These are phyloP conservation scores for Smutsia gigantea DNA, from an alignment of 2,797 vertebrate species.

Conservation along the genomic window DNA sequence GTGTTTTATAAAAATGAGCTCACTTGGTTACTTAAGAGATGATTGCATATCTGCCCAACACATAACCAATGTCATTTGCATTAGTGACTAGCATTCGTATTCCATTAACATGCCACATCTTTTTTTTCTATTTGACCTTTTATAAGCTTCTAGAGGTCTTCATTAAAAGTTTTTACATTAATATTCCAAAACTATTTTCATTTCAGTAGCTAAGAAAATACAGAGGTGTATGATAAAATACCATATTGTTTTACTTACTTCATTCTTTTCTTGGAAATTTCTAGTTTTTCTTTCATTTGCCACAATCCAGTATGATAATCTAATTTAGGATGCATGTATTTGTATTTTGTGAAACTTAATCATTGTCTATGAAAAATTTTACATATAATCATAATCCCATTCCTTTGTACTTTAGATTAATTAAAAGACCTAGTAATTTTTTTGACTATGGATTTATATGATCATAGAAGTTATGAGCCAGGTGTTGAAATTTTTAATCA, in stretches of 20 bases:
- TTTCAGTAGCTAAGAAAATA: conserved; percentile 21
- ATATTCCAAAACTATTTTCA: conserved; percentile 23
- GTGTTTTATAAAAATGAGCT: conserved; percentile 51
- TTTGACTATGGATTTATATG: conserved; percentile 30
- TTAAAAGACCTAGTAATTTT: neutral
- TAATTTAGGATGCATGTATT: conserved; percentile 40
- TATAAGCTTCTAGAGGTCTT: conserved; percentile 48
- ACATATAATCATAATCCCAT: neutral
- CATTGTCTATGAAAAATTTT: conserved; percentile 30
- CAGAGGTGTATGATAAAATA: neutral
- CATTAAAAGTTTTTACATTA: conserved; percentile 52
- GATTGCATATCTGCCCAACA: conserved; percentile 32
- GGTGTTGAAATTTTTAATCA: conserved; percentile 38
- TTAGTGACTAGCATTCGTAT: conserved; percentile 19
- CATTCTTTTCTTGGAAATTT: conserved; percentile 53
- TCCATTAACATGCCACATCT: neutral
- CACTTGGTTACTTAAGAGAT: conserved; percentile 22
- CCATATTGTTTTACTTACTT: conserved; percentile 23
- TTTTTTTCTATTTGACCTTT: conserved; percentile 46
- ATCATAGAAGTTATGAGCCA: neutral
- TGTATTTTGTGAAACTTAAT: conserved; percentile 38
- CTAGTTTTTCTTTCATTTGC: conserved; percentile 60
- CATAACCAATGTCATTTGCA: neutral
- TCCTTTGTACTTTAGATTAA: conserved; percentile 2
- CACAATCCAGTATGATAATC: neutral